A percentile compares a stretch with the other conserved stretches of the same genome.
Conservation (phyloP, 2,888 invertebrate species). For the Ceraclea dissimilis region DNA sequence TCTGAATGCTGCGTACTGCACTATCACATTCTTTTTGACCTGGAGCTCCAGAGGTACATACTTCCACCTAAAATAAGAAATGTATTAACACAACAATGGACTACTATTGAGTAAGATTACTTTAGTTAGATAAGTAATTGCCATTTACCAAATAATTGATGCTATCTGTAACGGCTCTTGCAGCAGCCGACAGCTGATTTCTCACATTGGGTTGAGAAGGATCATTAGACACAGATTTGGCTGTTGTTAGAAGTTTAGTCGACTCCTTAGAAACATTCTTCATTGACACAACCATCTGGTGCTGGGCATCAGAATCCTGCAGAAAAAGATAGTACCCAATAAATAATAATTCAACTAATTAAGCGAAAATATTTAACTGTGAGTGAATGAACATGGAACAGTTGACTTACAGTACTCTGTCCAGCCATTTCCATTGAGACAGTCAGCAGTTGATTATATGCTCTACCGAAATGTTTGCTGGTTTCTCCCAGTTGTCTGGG, state of each 20-base stretch:
- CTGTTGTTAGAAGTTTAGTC: slow-evolving; percentile 76
- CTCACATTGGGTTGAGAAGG: slow-evolving; percentile 84
- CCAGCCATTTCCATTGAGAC: slow-evolving; percentile 82
- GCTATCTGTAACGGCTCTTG: slow-evolving; percentile 84
- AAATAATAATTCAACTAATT: neutral
- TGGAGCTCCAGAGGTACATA: slow-evolving; percentile 83
- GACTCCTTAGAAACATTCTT: slow-evolving; percentile 83
- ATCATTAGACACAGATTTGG: slow-evolving; percentile 85
- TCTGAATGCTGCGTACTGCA: slow-evolving; percentile 86
- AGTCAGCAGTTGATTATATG: slow-evolving; percentile 70
- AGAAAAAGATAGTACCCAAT: slow-evolving; percentile 4
- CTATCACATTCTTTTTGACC: slow-evolving; percentile 97
- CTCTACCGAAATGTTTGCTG: slow-evolving; percentile 69
- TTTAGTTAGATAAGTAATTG: neutral
- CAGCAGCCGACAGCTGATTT: slow-evolving; percentile 82
- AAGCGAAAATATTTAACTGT: neutral
- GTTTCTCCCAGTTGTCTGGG: slow-evolving; percentile 64
- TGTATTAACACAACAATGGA: no score
- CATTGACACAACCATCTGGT: slow-evolving; percentile 78
- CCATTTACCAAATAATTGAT: slow-evolving; percentile 74
- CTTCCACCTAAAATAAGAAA: slow-evolving; percentile 46
- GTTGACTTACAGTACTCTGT: slow-evolving; percentile 52
- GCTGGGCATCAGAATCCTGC: slow-evolving; percentile 65
- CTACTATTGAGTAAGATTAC: no score
- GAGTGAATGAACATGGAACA: no score